A percentile compares a stretch with the other conserved stretches of the same genome.
Conservation (phyloP, 1,140 invertebrate genomes). For the Philopotamus ludificatus region DNA sequence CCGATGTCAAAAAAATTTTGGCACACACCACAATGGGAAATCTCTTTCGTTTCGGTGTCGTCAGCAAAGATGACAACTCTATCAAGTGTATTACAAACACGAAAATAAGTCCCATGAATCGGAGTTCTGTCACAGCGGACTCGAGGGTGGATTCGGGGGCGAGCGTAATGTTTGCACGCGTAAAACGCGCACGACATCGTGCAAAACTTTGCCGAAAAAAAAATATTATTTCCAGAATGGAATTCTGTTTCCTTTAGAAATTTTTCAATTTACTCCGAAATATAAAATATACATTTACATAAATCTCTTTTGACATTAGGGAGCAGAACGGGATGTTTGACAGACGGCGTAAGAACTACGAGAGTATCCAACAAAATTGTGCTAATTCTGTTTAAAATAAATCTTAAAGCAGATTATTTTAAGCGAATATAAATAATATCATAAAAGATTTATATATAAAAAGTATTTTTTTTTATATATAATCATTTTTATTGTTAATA, state of each 20-base stretch:
- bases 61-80: background rate
- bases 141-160: background rate
- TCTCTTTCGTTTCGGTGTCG: background rate
- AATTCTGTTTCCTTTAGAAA: background rate
- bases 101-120: background rate
- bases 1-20: background rate
- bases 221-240: background rate
- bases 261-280: background rate
- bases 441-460: no score
- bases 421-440: no score
- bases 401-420: no score
- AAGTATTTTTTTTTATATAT: no score
- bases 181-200: background rate
- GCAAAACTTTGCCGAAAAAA: background rate
- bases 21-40: background rate
- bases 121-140: background rate
- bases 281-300: no score
- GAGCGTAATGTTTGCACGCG: background rate
- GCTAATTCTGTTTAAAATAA: no score
- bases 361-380: no score
- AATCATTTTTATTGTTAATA: no score
- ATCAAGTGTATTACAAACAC: background rate
- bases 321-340: no score
- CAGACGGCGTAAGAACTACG: no score
- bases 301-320: background rate